phyloP scores from a whole-genome alignment of 2,797 vertebrate species.

The Pempheris klunzingeri region DNA sequence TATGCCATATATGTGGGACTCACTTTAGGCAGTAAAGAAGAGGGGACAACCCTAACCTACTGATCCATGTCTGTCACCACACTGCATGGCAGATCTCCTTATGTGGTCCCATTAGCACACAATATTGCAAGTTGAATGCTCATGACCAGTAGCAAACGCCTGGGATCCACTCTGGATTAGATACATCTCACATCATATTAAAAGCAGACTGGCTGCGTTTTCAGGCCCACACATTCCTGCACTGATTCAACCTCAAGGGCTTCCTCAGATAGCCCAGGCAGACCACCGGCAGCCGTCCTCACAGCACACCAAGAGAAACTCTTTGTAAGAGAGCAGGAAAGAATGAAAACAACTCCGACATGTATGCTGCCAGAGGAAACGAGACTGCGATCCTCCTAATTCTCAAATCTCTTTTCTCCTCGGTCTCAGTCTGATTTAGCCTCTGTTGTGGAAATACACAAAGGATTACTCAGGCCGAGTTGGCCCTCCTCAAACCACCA shows the following conservation, averaged over 20 bases:
- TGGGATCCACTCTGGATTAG: not conserved
- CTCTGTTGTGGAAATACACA: constrained; percentile 72
- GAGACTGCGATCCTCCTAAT: constrained; percentile 13
- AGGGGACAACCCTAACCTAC: not conserved
- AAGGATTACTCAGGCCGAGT: constrained; percentile 58
- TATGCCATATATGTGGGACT: not conserved
- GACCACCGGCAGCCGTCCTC: constrained; percentile 30
- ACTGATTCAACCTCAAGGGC: constrained; percentile 27
- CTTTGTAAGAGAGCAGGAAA: constrained; percentile 23
- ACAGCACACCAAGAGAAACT: constrained; percentile 23
- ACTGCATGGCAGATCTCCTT: not conserved
- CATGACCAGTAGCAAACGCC: constrained; percentile 1
- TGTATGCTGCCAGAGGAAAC: constrained; percentile 35
- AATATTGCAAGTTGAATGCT: not conserved
- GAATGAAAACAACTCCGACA: constrained; percentile 38
- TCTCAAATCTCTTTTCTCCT: constrained; percentile 35
- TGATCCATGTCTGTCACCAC: not conserved
- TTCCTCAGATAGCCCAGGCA: constrained; percentile 44
- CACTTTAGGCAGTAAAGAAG: too few species aligned
- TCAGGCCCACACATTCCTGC: constrained; percentile 38
- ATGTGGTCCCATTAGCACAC: not conserved
- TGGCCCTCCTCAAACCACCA: constrained; percentile 50
- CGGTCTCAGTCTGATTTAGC: constrained; percentile 16
- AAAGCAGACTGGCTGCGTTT: constrained; percentile 16
- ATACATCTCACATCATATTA: constrained; percentile 14